Evolutionary conservation across 2,888 invertebrate genomes (phyloP).

Genomic region (Schizaphis graminum): DNA sequence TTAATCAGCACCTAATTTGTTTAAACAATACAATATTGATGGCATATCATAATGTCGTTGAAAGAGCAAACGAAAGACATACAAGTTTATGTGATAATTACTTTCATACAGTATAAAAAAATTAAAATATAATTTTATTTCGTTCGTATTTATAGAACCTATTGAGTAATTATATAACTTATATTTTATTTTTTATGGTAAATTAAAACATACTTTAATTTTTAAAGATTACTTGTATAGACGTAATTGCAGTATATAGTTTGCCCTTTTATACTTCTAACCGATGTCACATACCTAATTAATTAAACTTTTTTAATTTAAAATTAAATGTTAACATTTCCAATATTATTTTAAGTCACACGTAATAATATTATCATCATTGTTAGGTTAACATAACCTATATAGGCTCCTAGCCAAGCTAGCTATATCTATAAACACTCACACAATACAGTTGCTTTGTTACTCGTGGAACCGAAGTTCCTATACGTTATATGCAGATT

Average conservation of each 20-base stretch:
- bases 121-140: not conserved
- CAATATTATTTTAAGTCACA: not conserved
- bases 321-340: not conserved
- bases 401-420: too few relatives aligned
- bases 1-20: not conserved
- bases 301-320: not conserved
- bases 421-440: not conserved
- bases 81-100: not conserved
- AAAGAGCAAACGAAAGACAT: not conserved
- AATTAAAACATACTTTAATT: not conserved
- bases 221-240: not conserved
- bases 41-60: not conserved
- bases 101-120: not conserved
- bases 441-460: not conserved
- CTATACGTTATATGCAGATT: not conserved
- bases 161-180: not conserved
- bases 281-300: not conserved
- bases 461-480: not conserved
- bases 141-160: not conserved
- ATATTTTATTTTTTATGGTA: not conserved
- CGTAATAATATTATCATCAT: not conserved
- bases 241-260: not conserved
- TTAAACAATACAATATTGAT: not conserved
- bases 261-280: not conserved
- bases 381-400: not conserved